Conservation (phyloP, 1,140 invertebrate species). For the Lucilia sericata region DNA sequence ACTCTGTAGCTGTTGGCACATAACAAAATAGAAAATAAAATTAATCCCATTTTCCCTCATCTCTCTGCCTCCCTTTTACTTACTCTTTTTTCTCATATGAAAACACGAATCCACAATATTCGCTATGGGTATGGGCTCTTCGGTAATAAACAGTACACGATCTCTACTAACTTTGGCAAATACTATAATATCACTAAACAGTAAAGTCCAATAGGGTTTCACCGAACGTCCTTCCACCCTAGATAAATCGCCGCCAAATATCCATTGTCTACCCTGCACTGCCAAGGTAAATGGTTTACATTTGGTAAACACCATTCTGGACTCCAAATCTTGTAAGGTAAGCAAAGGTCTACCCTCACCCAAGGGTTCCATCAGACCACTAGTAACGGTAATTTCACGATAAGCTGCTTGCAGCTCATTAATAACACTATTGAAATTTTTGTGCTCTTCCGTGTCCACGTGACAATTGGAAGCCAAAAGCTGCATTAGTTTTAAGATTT, state of each 20-base stretch:
- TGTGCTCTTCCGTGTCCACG: constrained; percentile 66
- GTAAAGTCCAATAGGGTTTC: constrained; percentile 84
- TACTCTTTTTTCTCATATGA: constrained; percentile 85
- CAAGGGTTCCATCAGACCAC: constrained; percentile 84
- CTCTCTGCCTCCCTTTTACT: constrained; percentile 42
- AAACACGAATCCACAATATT: constrained; percentile 85
- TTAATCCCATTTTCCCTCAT: background rate
- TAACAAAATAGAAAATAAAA: constrained; percentile 43
- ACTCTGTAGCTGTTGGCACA: constrained; percentile 75
- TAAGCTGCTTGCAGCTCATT: constrained; percentile 73
- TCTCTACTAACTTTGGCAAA: constrained; percentile 88
- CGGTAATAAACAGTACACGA: constrained; percentile 85
- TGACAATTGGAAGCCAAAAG: constrained; percentile 64
- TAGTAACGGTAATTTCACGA: constrained; percentile 82
- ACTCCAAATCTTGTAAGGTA: constrained; percentile 84
- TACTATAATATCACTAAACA: constrained; percentile 85
- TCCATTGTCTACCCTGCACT: constrained; percentile 85
- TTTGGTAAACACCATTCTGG: constrained; percentile 85
- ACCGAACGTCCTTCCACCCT: constrained; percentile 84
- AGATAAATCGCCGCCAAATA: constrained; percentile 85
- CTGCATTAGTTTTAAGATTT: constrained; percentile 71
- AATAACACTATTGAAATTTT: constrained; percentile 66
- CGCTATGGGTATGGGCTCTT: constrained; percentile 83
- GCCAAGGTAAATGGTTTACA: constrained; percentile 88
- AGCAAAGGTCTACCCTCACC: constrained; percentile 82